Percentiles rank a stretch among this genome's conserved stretches.
Evolutionary conservation across 2,888 invertebrate species (phyloP).

Genomic region (Euproctis similis): DNA sequence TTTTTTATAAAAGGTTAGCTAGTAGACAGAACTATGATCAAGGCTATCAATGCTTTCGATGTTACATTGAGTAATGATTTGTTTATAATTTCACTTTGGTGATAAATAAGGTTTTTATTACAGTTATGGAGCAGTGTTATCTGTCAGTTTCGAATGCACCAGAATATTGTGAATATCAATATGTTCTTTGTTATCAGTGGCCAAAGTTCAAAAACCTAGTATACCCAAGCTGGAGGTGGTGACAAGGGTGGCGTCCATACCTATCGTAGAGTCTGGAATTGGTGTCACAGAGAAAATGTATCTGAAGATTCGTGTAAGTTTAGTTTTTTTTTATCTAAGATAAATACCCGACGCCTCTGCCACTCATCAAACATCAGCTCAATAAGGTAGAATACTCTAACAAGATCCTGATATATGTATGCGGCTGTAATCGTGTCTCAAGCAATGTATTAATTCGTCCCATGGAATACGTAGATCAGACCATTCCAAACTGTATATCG

Average conservation of each 20-base stretch:
- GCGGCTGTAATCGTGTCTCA: too few species aligned
- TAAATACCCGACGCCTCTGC: too few species aligned
- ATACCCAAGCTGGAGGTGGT: slow-evolving; percentile 82
- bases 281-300: slow-evolving; percentile 85
- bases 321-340: background rate
- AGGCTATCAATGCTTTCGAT: background rate
- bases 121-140: background rate
- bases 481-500: too few species aligned
- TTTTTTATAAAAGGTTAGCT: too few species aligned
- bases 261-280: slow-evolving; percentile 87
- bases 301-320: slow-evolving; percentile 82
- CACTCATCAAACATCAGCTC: too few species aligned
- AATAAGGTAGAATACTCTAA: too few species aligned
- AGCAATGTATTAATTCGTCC: too few species aligned
- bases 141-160: background rate
- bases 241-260: slow-evolving; percentile 84
- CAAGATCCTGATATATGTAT: too few species aligned
- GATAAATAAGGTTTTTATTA: slow-evolving; percentile 1
- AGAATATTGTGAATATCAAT: background rate
- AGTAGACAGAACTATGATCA: too few species aligned
- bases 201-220: slow-evolving; percentile 35
- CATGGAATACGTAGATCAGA: too few species aligned
- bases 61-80: background rate
- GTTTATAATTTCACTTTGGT: background rate
- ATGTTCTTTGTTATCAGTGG: slow-evolving; percentile 36